phyloP scores from a whole-genome alignment of 2,113 vertebrate genomes.

The Rhinolophus ferrumequinum region DNA sequence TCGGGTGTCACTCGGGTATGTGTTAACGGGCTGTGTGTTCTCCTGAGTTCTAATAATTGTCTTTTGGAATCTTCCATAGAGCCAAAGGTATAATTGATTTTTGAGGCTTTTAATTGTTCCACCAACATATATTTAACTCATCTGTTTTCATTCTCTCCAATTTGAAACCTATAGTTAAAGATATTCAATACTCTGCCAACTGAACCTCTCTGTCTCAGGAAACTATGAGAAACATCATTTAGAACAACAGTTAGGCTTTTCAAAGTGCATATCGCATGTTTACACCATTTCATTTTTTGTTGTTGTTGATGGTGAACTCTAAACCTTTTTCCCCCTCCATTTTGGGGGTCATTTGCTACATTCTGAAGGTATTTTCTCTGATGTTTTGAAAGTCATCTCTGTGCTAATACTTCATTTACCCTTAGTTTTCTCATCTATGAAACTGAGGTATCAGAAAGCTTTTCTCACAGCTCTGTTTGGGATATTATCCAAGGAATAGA shows the following conservation, averaged over 20 bases:
- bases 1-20: too few species aligned
- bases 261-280: background rate
- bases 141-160: background rate
- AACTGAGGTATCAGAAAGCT: background rate
- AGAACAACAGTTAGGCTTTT: background rate
- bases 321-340: background rate
- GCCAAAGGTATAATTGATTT: background rate
- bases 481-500: background rate
- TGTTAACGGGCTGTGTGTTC: accelerated
- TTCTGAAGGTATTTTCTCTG: background rate
- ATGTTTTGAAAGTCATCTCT: background rate
- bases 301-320: background rate
- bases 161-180: background rate
- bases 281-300: background rate
- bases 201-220: background rate
- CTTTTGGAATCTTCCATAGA: background rate
- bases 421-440: background rate
- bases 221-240: background rate
- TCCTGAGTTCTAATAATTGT: background rate
- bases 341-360: background rate
- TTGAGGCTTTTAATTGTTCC: background rate
- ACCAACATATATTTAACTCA: background rate
- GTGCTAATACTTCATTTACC: background rate
- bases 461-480: background rate
- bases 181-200: background rate